phyloP scores from a whole-genome alignment of 92 coral and sea anemone species.

The Actinernus sp. region DNA sequence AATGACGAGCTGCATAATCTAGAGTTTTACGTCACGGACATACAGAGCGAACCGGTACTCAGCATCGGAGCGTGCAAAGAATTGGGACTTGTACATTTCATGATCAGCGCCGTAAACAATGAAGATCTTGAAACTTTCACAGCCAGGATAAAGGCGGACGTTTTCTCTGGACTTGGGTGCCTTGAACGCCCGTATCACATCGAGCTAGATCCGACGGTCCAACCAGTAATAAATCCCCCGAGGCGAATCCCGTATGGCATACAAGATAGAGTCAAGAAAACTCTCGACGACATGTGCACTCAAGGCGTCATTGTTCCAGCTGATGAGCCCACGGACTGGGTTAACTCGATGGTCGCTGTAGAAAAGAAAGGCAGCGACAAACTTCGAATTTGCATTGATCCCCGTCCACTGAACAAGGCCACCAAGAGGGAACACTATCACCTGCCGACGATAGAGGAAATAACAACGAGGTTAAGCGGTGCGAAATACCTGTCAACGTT shows the following conservation, averaged over 20 bases:
- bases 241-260: slow-evolving; percentile 5
- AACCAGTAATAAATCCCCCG: slow-evolving; percentile 24
- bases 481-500: slow-evolving; percentile 34
- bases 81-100: too few relatives aligned
- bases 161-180: slow-evolving; percentile 55
- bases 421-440: slow-evolving; percentile 43
- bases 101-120: too few relatives aligned
- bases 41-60: slow-evolving; percentile 17
- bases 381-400: slow-evolving; percentile 57
- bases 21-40: slow-evolving; percentile 10
- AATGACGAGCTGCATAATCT: too few relatives aligned
- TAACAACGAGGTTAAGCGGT: slow-evolving; percentile 16
- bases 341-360: slow-evolving; percentile 34
- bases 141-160: too few relatives aligned
- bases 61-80: slow-evolving; percentile 10
- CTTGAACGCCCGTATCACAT: slow-evolving; percentile 42
- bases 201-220: slow-evolving; percentile 33
- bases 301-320: slow-evolving; percentile 18
- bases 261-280: slow-evolving; percentile 12
- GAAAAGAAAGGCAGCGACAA: slow-evolving; percentile 39
- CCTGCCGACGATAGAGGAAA: slow-evolving; percentile 42
- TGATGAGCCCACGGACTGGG: slow-evolving; percentile 38
- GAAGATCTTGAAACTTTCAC: too few relatives aligned
- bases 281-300: slow-evolving; percentile 26
- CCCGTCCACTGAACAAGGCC: slow-evolving; percentile 37